A percentile compares a stretch with the other conserved stretches of the same genome.
Conservation (phyloP, 2,888 invertebrate genomes). For the Hypselothyrea guttata region DNA sequence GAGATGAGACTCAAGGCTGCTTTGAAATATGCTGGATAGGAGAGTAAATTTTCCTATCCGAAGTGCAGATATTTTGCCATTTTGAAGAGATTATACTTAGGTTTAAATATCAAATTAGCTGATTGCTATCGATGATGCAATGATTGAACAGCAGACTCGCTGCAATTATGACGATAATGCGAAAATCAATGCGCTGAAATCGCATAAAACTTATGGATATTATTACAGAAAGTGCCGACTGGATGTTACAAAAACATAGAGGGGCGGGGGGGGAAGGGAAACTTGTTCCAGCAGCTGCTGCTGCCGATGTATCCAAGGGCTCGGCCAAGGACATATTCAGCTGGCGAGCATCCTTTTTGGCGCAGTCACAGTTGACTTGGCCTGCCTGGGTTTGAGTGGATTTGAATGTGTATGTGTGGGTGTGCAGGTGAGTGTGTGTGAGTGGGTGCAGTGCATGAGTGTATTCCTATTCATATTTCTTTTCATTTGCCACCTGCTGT, state of each 20-base stretch:
- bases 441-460: constrained; percentile 12
- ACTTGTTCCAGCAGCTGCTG: constrained; percentile 1
- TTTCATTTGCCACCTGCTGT: constrained; percentile 53
- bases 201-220: constrained; percentile 19
- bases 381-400: constrained; percentile 48
- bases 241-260: constrained; percentile 4
- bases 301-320: constrained; percentile 12
- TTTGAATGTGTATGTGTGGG: constrained; percentile 37
- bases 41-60: too few species aligned
- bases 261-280: too few species aligned
- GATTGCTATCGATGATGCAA: too few species aligned
- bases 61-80: too few species aligned
- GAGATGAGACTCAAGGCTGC: too few species aligned
- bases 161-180: background rate
- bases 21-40: too few species aligned
- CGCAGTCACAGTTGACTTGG: constrained; percentile 61
- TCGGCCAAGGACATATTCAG: constrained; percentile 35
- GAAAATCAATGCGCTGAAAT: constrained; percentile 5
- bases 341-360: constrained; percentile 38
- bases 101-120: too few species aligned
- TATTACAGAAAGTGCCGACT: constrained; percentile 10
- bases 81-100: too few species aligned
- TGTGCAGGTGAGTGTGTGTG: constrained; percentile 8
- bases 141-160: too few species aligned
- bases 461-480: constrained; percentile 44